A percentile compares a stretch with the other conserved stretches of the same genome.
These are phyloP conservation scores for Notechis scutatus DNA, from an alignment of 2,113 vertebrate genomes.

Conservation along the genomic window DNA sequence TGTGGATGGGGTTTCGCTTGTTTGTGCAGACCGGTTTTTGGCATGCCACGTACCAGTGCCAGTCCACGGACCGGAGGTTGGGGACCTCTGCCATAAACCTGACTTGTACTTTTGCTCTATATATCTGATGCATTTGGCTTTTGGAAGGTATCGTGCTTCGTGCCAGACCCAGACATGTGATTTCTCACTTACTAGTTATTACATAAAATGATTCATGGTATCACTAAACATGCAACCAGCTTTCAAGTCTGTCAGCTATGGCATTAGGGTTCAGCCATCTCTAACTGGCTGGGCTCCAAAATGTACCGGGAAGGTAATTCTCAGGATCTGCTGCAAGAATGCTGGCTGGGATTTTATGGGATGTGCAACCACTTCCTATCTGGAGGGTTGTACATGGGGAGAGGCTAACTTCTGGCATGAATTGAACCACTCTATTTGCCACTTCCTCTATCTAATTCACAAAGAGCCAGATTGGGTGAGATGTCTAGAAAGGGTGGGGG, in stretches of 20 bases:
- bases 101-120: background rate
- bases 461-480: background rate
- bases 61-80: background rate
- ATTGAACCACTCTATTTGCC: background rate
- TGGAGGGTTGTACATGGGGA: background rate
- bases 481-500: background rate
- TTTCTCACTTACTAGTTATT: background rate
- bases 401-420: background rate
- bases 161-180: background rate
- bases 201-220: background rate
- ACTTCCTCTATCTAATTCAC: background rate
- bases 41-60: background rate
- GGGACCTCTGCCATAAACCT: background rate
- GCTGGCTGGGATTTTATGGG: background rate
- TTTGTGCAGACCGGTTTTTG: rapidly evolving
- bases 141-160: no score
- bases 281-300: background rate
- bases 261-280: background rate
- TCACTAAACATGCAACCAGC: no score
- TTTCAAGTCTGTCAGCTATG: background rate
- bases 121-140: background rate
- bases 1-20: background rate
- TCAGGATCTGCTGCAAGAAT: background rate
- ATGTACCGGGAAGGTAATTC: background rate
- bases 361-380: background rate